Evolutionary conservation across 2,888 invertebrate genomes (phyloP).

Genomic region (Anarsia innoxiella): DNA sequence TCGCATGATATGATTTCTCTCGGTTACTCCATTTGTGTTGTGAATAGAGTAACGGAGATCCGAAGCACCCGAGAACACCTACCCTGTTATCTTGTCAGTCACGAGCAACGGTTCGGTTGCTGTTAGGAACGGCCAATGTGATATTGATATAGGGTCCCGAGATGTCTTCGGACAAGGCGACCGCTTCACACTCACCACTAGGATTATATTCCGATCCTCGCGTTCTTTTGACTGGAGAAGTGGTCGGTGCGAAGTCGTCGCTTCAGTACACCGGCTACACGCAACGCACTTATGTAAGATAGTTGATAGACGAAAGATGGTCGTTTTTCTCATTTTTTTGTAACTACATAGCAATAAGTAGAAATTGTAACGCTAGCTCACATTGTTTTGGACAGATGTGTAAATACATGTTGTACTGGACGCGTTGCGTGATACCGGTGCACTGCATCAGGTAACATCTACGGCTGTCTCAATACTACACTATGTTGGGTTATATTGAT

Average conservation of each 20-base stretch:
- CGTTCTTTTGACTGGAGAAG: conserved; percentile 8
- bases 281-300: neutral
- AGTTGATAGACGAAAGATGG: neutral
- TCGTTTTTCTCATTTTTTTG: conserved; percentile 1
- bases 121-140: conserved; percentile 39
- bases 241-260: conserved; percentile 7
- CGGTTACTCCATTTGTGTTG: too few species aligned
- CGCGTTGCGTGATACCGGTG: conserved; percentile 1
- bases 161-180: conserved; percentile 23
- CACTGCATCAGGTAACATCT: conserved; percentile 1
- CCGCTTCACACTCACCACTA: conserved; percentile 1
- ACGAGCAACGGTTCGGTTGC: conserved; percentile 41
- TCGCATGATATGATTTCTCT: too few species aligned
- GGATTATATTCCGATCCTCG: conserved; percentile 2
- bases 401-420: conserved; percentile 5
- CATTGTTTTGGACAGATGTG: conserved; percentile 3
- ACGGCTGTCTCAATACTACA: conserved; percentile 1
- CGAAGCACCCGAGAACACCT: too few species aligned
- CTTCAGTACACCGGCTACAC: neutral
- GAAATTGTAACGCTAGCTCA: conserved; percentile 3
- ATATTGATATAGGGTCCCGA: conserved; percentile 41
- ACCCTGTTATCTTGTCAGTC: conserved; percentile 10
- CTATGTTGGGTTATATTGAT: conserved; percentile 1
- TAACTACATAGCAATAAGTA: conserved; percentile 7
- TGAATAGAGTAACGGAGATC: too few species aligned